These are phyloP conservation scores for Lucinisca nassula DNA, from an alignment of 2,888 invertebrate genomes.

Conservation along the genomic window DNA sequence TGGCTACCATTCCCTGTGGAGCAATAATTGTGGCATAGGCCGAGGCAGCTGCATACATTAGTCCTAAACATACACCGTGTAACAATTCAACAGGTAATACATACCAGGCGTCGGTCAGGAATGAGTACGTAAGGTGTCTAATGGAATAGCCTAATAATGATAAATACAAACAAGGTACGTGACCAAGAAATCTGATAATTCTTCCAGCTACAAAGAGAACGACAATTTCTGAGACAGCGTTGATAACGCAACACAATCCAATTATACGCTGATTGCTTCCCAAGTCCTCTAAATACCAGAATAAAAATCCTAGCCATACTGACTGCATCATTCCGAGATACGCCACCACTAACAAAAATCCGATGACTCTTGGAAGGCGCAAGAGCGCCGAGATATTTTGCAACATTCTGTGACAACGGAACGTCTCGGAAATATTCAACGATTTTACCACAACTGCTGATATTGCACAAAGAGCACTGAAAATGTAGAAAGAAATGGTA, in stretches of 20 bases:
- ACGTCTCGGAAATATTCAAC: slow-evolving; percentile 73
- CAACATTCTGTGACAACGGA: slow-evolving; percentile 89
- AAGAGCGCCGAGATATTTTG: slow-evolving; percentile 93
- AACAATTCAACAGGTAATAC: slow-evolving; percentile 95
- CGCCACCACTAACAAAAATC: slow-evolving; percentile 94
- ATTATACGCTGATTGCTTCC: slow-evolving; percentile 79
- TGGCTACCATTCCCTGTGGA: slow-evolving; percentile 94
- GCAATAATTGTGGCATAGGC: slow-evolving; percentile 95
- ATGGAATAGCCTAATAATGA: slow-evolving; percentile 94
- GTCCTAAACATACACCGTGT: slow-evolving; percentile 96
- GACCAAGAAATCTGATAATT: slow-evolving; percentile 93
- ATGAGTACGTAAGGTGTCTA: slow-evolving; percentile 94
- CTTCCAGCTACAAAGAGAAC: slow-evolving; percentile 93
- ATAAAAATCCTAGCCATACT: slow-evolving; percentile 96
- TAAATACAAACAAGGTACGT: slow-evolving; percentile 94
- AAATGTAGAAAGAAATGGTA: slow-evolving; percentile 81
- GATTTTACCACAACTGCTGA: slow-evolving; percentile 91
- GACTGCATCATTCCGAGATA: slow-evolving; percentile 96
- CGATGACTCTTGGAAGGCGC: slow-evolving; percentile 93
- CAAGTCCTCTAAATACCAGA: slow-evolving; percentile 91
- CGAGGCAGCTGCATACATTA: slow-evolving; percentile 97
- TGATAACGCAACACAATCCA: slow-evolving; percentile 81
- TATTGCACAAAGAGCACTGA: slow-evolving; percentile 91
- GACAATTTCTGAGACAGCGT: slow-evolving; percentile 80
- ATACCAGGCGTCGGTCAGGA: slow-evolving; percentile 94